Conservation (phyloP, 2,113 vertebrate genomes). For the Rhinopomastus cyanomelas region DNA sequence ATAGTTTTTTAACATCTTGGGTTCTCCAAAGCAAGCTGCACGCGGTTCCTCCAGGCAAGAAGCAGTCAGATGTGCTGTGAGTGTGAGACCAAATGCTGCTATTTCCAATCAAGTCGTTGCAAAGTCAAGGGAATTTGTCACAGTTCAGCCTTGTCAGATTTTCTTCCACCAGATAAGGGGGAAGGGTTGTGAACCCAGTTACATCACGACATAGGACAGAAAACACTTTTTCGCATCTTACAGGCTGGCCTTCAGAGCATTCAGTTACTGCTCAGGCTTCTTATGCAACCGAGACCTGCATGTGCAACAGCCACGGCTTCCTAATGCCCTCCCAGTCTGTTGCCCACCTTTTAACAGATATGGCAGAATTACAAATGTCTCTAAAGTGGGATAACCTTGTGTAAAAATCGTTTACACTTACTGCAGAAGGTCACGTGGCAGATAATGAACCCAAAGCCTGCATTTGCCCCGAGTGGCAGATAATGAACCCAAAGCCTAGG, state of each 20-base stretch:
- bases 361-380: not conserved
- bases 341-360: not conserved
- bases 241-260: not conserved
- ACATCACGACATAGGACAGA: not conserved
- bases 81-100: not conserved
- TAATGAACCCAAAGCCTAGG: not conserved
- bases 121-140: not conserved
- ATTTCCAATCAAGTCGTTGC: conserved; percentile 18
- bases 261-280: not conserved
- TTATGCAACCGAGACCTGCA: not conserved
- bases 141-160: not conserved
- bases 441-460: not conserved
- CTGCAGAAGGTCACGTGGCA: not conserved
- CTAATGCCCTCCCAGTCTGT: not conserved
- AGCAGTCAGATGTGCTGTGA: not conserved
- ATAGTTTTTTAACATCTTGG: not conserved
- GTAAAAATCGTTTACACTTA: not conserved
- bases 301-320: not conserved
- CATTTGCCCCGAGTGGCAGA: not conserved
- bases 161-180: not conserved
- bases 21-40: conserved; percentile 7
- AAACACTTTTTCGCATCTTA: not conserved
- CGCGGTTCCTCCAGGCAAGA: not conserved
- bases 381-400: not conserved
- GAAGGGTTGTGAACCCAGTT: not conserved